Base-by-base conservation (phyloP, 1,140 invertebrate genomes). In the Drosophila varians region DNA sequence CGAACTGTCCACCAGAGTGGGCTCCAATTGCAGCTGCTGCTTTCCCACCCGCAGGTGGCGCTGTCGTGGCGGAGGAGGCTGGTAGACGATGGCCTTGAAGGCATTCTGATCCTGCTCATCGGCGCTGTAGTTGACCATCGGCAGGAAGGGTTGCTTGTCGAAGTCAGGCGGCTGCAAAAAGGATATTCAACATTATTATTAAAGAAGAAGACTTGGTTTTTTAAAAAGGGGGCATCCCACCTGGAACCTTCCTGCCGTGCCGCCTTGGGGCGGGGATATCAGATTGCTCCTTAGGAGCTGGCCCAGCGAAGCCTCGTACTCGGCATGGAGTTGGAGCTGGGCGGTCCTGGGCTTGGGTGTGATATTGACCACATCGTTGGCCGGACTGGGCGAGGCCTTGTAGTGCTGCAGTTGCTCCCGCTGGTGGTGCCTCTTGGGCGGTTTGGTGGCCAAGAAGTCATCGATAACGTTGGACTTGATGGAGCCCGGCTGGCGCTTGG, bases 111-210 rank as follows among this genome's bases (percentile, higher is more conserved):
- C 75, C 64, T 93, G 92, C 60, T 93, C 93, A 4, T 93, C 93
- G 38, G 93, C 93, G 74, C 93, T 94, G 77, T 95, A 94, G 72
- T 94, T 93, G 7, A 93, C 93, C 73, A 90, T 79, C 4, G 94
- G 94, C 54, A 93, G 92, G 79, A 94, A 94, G 18, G 93, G 92
- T 77, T 94, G 93, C 11, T 93, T 91, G 55, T 92, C 89, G 42
- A 93, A 93, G 62, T 94, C 92, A 11, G 93, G 92, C 18, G 93
- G 90, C 48, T 93, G 90, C 77, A 92, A 83, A 4, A 3, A 11
- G 3, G 0, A 36, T 19, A 3, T 28, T 5, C 1, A 14, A n/a
- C n/a, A n/a, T n/a, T n/a, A n/a, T n/a, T n/a, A n/a, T n/a, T n/a
- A n/a, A n/a, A n/a, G n/a, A n/a, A n/a, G n/a, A n/a, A n/a, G n/a